Evolutionary conservation across 1,140 invertebrate genomes (phyloP).

Genomic region (Neocloeon triangulifer): DNA sequence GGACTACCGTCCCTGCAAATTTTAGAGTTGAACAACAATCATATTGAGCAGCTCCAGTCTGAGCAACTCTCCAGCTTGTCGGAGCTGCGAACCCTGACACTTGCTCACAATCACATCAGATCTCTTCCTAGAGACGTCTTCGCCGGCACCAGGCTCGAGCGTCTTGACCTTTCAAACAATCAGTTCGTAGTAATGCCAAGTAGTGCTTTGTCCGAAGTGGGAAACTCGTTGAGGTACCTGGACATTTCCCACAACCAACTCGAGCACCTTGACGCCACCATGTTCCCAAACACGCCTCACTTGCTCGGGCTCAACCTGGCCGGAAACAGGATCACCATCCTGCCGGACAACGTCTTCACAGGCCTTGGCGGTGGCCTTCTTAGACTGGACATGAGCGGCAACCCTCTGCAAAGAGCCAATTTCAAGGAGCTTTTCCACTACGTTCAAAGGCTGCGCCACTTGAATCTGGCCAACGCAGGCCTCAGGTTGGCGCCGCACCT

Average conservation of each 20-base stretch:
- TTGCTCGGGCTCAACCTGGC: slow-evolving; percentile 55
- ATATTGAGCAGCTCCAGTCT: slow-evolving; percentile 48
- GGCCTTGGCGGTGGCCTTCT: slow-evolving; percentile 46
- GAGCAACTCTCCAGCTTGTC: slow-evolving; percentile 59
- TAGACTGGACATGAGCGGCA: slow-evolving; percentile 54
- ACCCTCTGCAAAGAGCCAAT: slow-evolving; percentile 60
- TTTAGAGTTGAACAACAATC: slow-evolving; percentile 56
- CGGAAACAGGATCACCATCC: slow-evolving; percentile 55
- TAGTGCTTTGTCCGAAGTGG: slow-evolving; percentile 43
- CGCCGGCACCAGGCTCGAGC: slow-evolving; percentile 52
- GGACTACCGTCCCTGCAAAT: slow-evolving; percentile 48
- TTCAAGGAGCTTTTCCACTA: slow-evolving; percentile 79
- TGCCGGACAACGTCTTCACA: slow-evolving; percentile 74
- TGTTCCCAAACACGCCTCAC: slow-evolving; percentile 59
- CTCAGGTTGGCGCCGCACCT: slow-evolving; percentile 46
- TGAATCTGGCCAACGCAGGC: slow-evolving; percentile 49
- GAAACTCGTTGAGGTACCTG: slow-evolving; percentile 46
- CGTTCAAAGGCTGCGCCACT: slow-evolving; percentile 48
- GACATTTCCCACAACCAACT: slow-evolving; percentile 58
- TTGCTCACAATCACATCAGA: slow-evolving; percentile 50
- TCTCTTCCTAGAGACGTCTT: slow-evolving; percentile 58
- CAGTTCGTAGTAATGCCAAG: slow-evolving; percentile 50
- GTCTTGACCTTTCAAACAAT: slow-evolving; percentile 57
- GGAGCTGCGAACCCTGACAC: slow-evolving; percentile 47
- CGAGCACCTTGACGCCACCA: slow-evolving; percentile 68